These are phyloP conservation scores for Pheucticus melanocephalus DNA, from an alignment of 2,113 vertebrate species.

Conservation along the genomic window DNA sequence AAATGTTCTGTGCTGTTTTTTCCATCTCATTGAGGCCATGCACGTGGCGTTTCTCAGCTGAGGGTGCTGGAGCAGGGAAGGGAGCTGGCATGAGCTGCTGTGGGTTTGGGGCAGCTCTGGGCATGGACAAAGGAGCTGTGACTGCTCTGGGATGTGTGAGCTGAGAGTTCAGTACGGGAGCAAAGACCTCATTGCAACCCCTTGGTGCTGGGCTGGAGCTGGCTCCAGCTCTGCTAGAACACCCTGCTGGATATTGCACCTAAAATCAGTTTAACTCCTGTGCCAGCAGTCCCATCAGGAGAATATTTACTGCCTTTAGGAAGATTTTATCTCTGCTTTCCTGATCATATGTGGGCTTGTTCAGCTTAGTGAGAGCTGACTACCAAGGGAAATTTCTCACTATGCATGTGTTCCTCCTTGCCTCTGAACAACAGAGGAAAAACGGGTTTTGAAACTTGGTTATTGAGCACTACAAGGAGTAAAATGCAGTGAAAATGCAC, in stretches of 20 bases:
- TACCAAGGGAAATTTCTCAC: not conserved
- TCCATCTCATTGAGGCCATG: not conserved
- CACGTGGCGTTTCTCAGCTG: rapidly evolving
- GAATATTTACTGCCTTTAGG: not conserved
- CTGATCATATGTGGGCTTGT: not conserved
- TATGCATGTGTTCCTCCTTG: rapidly evolving
- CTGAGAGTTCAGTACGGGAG: not conserved
- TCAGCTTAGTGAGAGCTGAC: not conserved
- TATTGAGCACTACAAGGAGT: not conserved
- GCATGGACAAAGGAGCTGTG: not conserved
- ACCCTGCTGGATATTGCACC: rapidly evolving
- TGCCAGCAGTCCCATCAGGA: not conserved
- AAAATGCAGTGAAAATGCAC: not conserved
- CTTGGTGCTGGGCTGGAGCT: not conserved
- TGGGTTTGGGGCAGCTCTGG: not conserved
- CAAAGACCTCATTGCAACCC: no score
- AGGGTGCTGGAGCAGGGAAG: not conserved
- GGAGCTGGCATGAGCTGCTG: not conserved
- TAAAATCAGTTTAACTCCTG: not conserved
- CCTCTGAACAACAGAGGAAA: not conserved
- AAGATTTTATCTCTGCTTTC: not conserved
- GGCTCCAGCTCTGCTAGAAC: not conserved
- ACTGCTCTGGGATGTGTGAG: not conserved
- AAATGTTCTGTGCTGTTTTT: not conserved
- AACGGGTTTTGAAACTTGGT: not conserved